These are phyloP conservation scores for Oreochromis tanganicae DNA, from an alignment of 2,113 vertebrate species.

Conservation along the genomic window DNA sequence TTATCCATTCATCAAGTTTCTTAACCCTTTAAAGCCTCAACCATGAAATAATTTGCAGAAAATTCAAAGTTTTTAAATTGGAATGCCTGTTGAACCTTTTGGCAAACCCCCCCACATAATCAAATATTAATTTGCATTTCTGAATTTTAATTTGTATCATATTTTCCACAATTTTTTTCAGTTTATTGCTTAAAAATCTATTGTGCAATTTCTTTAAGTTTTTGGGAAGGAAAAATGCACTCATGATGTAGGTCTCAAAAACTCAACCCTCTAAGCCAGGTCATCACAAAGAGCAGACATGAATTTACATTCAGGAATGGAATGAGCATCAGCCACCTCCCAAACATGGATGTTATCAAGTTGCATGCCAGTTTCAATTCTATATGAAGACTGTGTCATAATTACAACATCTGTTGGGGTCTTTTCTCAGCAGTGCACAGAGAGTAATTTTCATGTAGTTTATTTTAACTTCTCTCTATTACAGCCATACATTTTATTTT, in stretches of 20 bases:
- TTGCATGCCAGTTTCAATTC: neutral
- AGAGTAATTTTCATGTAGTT: neutral
- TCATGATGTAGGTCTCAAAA: neutral
- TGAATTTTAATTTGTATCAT: neutral
- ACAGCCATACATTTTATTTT: neutral
- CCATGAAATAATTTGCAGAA: neutral
- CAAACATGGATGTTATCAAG: neutral
- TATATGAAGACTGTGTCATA: neutral
- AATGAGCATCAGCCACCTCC: neutral
- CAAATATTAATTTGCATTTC: neutral
- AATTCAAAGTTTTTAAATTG: neutral
- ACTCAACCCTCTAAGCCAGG: neutral
- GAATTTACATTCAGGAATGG: neutral
- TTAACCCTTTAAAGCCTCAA: neutral
- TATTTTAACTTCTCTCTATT: neutral
- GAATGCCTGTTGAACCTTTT: neutral
- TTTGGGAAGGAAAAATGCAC: neutral
- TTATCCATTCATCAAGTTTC: neutral
- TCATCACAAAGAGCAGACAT: neutral
- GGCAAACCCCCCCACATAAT: neutral
- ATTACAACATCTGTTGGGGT: neutral
- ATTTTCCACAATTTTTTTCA: neutral
- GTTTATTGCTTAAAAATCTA: neutral
- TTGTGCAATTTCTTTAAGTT: neutral
- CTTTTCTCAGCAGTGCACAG: neutral